These are phyloP conservation scores for Pachydiplax longipennis DNA, from an alignment of 2,888 invertebrate species.

Conservation along the genomic window DNA sequence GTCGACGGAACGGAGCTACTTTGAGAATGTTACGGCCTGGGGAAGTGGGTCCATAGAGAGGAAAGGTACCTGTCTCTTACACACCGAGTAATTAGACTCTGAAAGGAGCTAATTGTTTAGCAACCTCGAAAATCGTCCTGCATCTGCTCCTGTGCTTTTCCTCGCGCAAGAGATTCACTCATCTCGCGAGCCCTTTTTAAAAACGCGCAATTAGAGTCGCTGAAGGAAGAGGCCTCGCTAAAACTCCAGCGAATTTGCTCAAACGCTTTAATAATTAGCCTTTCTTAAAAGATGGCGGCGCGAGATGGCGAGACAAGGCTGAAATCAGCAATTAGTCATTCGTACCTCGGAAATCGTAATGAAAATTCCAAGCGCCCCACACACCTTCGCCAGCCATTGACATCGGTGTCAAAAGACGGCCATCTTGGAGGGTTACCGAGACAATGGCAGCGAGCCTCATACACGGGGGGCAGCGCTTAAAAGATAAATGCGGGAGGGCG, in stretches of 20 bases:
- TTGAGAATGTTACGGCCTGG: no score
- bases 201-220: not conserved
- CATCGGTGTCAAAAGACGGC: slow-evolving; percentile 7
- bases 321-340: not conserved
- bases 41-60: no score
- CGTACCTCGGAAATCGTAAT: not conserved
- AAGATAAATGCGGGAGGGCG: not conserved
- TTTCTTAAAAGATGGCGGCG: not conserved
- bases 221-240: not conserved
- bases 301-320: not conserved
- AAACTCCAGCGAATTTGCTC: not conserved
- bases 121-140: not conserved
- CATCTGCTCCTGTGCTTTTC: not conserved
- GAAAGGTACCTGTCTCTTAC: not conserved
- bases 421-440: slow-evolving; percentile 5
- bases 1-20: no score
- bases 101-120: not conserved
- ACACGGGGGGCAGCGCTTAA: not conserved
- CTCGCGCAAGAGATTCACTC: no score
- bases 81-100: not conserved
- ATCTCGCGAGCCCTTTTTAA: not conserved
- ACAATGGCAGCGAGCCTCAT: not conserved
- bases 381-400: not conserved
- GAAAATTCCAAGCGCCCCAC: not conserved
- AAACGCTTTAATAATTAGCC: not conserved